Conservation (phyloP, 2,888 invertebrate genomes). For the Halictus quadricinctus region DNA sequence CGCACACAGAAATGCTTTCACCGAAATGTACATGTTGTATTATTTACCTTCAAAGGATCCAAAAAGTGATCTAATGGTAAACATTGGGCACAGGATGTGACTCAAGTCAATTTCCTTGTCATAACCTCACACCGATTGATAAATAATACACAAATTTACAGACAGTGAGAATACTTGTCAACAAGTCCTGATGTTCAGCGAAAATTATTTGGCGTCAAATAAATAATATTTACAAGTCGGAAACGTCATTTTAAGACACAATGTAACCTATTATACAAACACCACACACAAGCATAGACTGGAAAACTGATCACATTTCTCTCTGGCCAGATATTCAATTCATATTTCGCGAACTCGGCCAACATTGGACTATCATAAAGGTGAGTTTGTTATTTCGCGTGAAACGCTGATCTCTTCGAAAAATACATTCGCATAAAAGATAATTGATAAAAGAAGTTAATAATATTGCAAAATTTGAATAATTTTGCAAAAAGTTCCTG, state of each 20-base stretch:
- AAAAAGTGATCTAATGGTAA: conserved; percentile 69
- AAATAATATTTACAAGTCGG: conserved; percentile 76
- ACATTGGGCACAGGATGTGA: conserved; percentile 73
- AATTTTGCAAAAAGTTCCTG: conserved; percentile 19
- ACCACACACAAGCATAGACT: conserved; percentile 79
- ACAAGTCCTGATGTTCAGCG: conserved; percentile 52
- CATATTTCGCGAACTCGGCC: conserved; percentile 40
- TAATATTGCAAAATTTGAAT: background rate
- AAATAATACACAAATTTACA: conserved; percentile 68
- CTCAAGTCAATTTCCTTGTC: conserved; percentile 72
- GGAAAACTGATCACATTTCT: conserved; percentile 69
- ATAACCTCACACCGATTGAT: conserved; percentile 77
- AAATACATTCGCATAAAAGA: conserved; percentile 2
- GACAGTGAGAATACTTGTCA: conserved; percentile 63
- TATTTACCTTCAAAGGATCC: conserved; percentile 71
- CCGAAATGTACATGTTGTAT: conserved; percentile 33
- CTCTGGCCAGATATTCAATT: conserved; percentile 56
- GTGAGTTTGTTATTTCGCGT: conserved; percentile 36
- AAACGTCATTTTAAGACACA: conserved; percentile 80
- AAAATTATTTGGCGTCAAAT: conserved; percentile 69
- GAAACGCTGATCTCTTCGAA: background rate
- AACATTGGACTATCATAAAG: conserved; percentile 38
- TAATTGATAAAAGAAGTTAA: conserved; percentile 13
- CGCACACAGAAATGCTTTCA: conserved; percentile 19
- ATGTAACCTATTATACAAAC: conserved; percentile 81